Conservation (phyloP, 2,888 invertebrate genomes). For the Galerucella pusilla region DNA sequence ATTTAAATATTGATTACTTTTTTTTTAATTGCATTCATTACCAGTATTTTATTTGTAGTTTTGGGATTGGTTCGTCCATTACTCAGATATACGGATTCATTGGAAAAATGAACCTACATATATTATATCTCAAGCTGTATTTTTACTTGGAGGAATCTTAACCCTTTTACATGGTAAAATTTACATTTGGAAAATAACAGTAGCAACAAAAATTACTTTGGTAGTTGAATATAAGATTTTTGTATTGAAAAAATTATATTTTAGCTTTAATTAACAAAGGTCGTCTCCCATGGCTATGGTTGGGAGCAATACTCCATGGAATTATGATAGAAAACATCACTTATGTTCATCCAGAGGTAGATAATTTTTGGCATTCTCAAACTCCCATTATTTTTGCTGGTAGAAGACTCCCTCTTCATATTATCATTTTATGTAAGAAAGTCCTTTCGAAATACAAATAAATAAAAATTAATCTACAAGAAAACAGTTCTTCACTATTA, state of each 20-base stretch:
- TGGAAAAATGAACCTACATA: conserved; percentile 77
- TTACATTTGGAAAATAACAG: neutral
- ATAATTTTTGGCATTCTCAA: conserved; percentile 88
- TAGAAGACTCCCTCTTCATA: conserved; percentile 77
- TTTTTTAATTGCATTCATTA: neutral
- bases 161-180: conserved; percentile 76
- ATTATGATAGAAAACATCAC: conserved; percentile 77
- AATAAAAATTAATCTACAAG: too few species aligned
- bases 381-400: conserved; percentile 79
- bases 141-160: conserved; percentile 71
- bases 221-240: too few species aligned
- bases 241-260: conserved; percentile 42
- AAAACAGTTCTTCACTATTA: too few species aligned
- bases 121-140: conserved; percentile 72
- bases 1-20: too few species aligned
- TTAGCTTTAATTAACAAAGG: conserved; percentile 78
- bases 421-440: conserved; percentile 77
- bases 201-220: neutral
- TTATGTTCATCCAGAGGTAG: conserved; percentile 77
- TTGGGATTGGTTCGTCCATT: conserved; percentile 72
- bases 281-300: conserved; percentile 80
- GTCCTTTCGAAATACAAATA: too few species aligned
- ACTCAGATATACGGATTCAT: conserved; percentile 68
- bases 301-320: conserved; percentile 79
- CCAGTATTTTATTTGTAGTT: conserved; percentile 62